phyloP scores from a whole-genome alignment of 2,113 vertebrate genomes.

The Etia nguti region DNA sequence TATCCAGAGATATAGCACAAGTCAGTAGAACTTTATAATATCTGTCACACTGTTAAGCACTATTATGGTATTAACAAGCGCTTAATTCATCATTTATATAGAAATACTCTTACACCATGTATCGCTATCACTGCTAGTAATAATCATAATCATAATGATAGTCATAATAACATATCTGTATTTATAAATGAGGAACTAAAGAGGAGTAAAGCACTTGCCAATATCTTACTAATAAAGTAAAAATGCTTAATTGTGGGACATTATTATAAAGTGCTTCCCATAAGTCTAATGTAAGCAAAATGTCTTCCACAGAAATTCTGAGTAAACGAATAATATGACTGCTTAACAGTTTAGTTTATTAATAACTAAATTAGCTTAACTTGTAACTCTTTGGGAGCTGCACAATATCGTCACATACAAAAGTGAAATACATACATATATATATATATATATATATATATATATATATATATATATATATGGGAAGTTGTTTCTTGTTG shows the following conservation, averaged over 20 bases:
- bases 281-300: too few relatives aligned
- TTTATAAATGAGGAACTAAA: too few relatives aligned
- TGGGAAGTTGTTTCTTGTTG: neutral
- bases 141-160: neutral
- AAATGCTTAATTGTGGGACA: too few relatives aligned
- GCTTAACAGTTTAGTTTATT: too few relatives aligned
- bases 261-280: too few relatives aligned
- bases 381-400: too few relatives aligned
- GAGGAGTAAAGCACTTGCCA: too few relatives aligned
- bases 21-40: neutral
- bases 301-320: too few relatives aligned
- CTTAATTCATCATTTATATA: neutral
- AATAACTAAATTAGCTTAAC: neutral
- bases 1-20: neutral
- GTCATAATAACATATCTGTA: neutral
- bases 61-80: neutral
- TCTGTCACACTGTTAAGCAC: neutral
- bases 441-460: rapidly evolving
- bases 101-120: neutral
- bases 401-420: too few relatives aligned
- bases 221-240: too few relatives aligned
- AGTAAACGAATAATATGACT: too few relatives aligned
- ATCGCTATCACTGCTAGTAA: neutral
- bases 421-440: too few relatives aligned
- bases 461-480: rapidly evolving